Evolutionary conservation across 64 coral and sea anemone genomes (phyloP).

Genomic region (Platygyra sinensis): DNA sequence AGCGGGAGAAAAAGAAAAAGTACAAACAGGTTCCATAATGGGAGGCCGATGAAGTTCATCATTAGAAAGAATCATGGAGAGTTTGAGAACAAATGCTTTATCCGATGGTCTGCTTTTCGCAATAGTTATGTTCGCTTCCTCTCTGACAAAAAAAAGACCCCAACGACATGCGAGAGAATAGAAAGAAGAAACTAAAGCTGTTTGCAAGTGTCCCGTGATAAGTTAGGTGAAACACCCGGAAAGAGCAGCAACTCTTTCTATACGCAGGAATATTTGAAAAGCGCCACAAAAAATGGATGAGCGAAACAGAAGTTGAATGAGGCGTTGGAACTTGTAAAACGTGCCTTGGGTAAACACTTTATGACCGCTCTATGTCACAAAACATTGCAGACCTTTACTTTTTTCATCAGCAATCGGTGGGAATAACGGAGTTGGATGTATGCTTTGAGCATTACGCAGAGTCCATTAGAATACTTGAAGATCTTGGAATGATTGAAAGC

Average conservation of each 20-base stretch:
- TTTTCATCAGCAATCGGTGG: too few species aligned
- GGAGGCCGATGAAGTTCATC: not conserved
- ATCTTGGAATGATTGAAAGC: not conserved
- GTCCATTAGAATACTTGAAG: conserved; percentile 1
- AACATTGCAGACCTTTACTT: too few species aligned
- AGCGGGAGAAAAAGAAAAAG: not conserved
- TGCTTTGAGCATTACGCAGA: not conserved
- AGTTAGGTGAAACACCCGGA: too few species aligned
- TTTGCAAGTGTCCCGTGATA: too few species aligned
- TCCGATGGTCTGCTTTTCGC: conserved; percentile 9
- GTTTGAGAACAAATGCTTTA: not conserved
- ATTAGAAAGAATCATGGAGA: not conserved
- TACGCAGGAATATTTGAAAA: too few species aligned
- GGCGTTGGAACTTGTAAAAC: too few species aligned
- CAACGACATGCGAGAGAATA: not conserved
- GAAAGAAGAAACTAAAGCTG: not conserved
- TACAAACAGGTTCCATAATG: conserved; percentile 24
- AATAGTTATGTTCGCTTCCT: conserved; percentile 35
- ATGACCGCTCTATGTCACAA: too few species aligned
- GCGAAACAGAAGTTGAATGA: too few species aligned
- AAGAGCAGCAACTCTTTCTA: too few species aligned
- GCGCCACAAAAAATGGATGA: too few species aligned
- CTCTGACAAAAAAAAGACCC: not conserved
- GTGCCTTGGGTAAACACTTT: too few species aligned
- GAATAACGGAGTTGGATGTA: not conserved